Percentiles rank a stretch among this genome's conserved stretches.
These are phyloP conservation scores for Lagenorhynchus albirostris DNA, from an alignment of 2,113 vertebrate species.

Conservation along the genomic window DNA sequence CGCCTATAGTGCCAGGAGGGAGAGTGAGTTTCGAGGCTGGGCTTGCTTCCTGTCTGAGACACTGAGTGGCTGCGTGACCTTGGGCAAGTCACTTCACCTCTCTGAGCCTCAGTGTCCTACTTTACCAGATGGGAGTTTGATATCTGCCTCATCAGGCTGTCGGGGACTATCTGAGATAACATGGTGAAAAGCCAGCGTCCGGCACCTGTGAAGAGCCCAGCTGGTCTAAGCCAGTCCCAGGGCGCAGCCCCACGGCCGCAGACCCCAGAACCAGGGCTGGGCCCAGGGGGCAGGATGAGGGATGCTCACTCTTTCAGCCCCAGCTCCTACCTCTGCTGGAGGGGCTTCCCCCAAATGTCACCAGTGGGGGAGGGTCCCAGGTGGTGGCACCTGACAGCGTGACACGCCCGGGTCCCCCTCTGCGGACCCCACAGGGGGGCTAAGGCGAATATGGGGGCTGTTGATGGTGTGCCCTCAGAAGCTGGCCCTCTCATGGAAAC, in stretches of 20 bases:
- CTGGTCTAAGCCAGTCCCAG: fast-evolving
- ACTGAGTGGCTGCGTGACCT: not conserved
- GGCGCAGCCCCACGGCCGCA: not conserved
- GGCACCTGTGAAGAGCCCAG: fast-evolving
- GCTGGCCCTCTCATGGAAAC: not conserved
- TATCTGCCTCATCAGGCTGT: fast-evolving
- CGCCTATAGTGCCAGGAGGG: fast-evolving
- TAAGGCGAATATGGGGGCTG: fast-evolving
- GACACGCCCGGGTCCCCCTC: not conserved
- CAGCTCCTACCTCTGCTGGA: not conserved
- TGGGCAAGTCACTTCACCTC: not conserved
- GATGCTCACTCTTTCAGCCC: not conserved
- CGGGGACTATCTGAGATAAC: not conserved
- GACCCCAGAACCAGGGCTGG: not conserved
- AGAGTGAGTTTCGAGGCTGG: no score
- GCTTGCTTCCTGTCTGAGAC: not conserved
- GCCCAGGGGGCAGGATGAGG: fast-evolving
- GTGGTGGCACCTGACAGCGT: fast-evolving
- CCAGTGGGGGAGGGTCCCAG: not conserved
- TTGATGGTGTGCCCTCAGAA: fast-evolving
- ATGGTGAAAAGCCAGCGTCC: fast-evolving
- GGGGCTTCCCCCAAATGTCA: not conserved
- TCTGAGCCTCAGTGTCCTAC: not conserved
- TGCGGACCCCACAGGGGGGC: fast-evolving
- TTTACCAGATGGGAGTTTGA: not conserved